Base-by-base conservation (phyloP, 2,797 vertebrate genomes). In the Malurus splendens region DNA sequence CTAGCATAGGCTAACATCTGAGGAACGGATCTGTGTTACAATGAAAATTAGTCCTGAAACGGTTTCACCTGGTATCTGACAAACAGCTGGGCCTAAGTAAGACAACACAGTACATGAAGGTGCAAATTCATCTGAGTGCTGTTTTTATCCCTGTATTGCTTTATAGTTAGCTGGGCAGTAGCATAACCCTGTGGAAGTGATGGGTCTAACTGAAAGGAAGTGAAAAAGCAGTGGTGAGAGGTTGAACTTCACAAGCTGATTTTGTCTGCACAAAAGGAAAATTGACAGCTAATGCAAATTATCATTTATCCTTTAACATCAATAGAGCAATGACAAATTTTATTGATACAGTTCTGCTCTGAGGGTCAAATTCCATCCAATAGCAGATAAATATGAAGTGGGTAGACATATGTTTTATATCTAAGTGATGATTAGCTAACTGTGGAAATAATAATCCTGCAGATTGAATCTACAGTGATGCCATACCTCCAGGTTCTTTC, bases 401-500 rank as follows among this genome's bases (percentile, higher is more conserved):
- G 18, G 5, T 64, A 60, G 64, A 45, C 48, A 42, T 14, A 24
- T 51, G 7, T 42, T 86, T 86, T 90, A 25, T 76, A 12, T 75
- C 38, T 65, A 39, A 91, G 74, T 82, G 13, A 42, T 72, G 17
- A 76, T 76, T 42, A 57, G 4, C 45, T 93, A 90, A 92, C 75
- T 76, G 57, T 78, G 65, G 42, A 88, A 84, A 70, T 83, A 60
- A 85, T 87, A 82, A 18, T 71, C 82, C 70, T 84, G 1, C 96
- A 99, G 99, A 95, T 99, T 86, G 99, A 99, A 96, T 96, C 96
- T 95, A 98, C 97, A 1, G 98, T 99, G 94, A 98, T 99, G 98
- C 99, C 99, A 1, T 99, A 98, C 93, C 98, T 99, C 33, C 93
- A 98, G 3, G 98, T 98, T 27, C 94, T 99, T 74, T 99, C 99